Percentiles rank a stretch among this genome's conserved stretches.
Evolutionary conservation across 2,113 vertebrate species (phyloP).

Genomic region (Ceyx margarethae): DNA sequence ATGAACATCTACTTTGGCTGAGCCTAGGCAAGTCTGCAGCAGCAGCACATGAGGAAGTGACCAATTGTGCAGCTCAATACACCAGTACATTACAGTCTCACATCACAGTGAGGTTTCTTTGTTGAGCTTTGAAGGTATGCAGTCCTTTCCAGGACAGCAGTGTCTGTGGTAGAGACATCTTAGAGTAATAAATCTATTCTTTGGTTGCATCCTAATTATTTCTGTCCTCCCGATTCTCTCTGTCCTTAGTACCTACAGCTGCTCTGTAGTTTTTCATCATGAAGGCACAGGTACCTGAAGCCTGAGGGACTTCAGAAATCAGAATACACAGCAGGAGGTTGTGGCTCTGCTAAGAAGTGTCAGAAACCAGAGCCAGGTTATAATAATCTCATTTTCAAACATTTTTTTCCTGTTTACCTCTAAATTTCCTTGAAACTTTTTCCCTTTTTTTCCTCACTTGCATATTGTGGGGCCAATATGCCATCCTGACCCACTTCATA

Average conservation of each 20-base stretch:
- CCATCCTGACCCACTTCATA: too few species aligned
- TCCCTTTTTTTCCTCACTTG: background rate
- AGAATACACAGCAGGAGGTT: background rate
- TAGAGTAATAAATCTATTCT: background rate
- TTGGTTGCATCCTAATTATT: background rate
- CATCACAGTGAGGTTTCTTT: background rate
- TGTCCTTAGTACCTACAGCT: background rate
- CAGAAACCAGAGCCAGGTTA: background rate
- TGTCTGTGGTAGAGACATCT: background rate
- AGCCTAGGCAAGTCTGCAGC: background rate
- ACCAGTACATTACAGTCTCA: accelerated
- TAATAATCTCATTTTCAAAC: background rate
- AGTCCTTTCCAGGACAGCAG: background rate
- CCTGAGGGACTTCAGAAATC: accelerated
- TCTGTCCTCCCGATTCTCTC: background rate
- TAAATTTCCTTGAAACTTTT: background rate
- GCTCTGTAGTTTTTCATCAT: background rate
- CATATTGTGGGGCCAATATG: too few species aligned
- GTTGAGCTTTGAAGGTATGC: background rate
- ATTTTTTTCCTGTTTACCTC: accelerated
- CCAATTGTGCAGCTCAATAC: accelerated
- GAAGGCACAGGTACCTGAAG: background rate
- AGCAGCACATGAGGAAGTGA: accelerated
- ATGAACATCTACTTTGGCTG: background rate
- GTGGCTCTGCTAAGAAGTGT: background rate